Percentiles rank a stretch among this genome's conserved stretches.
These are phyloP conservation scores for Scaptomyza caliginosa DNA, from an alignment of 2,888 invertebrate genomes.

Conservation along the genomic window DNA sequence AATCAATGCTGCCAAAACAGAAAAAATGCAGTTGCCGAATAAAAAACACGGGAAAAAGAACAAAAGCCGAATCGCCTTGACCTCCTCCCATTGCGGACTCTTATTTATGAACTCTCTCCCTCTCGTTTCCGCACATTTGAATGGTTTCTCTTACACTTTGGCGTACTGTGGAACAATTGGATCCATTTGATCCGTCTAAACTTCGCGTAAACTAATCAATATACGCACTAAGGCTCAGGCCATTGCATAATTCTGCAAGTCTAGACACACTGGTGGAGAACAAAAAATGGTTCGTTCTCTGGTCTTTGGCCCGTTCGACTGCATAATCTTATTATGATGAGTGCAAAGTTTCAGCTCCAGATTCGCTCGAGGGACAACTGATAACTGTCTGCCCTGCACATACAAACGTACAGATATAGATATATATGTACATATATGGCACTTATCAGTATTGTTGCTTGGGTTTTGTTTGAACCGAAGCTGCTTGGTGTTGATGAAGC, in stretches of 20 bases:
- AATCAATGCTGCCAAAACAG: conserved; percentile 45
- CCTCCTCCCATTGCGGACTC: conserved; percentile 38
- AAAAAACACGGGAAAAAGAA: conserved; percentile 3
- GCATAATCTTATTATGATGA: conserved; percentile 47
- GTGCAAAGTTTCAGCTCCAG: conserved; percentile 46
- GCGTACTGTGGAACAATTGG: conserved; percentile 8
- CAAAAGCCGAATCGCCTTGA: conserved; percentile 34
- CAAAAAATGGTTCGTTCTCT: conserved; percentile 21
- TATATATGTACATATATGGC: not conserved
- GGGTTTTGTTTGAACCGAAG: not conserved
- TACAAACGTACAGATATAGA: not conserved
- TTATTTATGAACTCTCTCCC: not conserved
- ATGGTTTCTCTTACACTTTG: not conserved
- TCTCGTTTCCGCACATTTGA: not conserved
- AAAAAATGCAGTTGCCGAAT: conserved; percentile 28
- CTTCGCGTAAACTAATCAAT: conserved; percentile 27
- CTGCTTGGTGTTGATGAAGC: conserved; percentile 1
- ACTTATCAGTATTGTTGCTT: conserved; percentile 45
- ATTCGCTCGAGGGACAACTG: conserved; percentile 21
- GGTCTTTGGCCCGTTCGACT: conserved; percentile 17
- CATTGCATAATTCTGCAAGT: conserved; percentile 51
- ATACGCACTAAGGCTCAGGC: conserved; percentile 11
- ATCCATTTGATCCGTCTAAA: conserved; percentile 29
- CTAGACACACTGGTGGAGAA: conserved; percentile 30
- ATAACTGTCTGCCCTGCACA: conserved; percentile 30